Conservation (phyloP, 1,140 invertebrate genomes). For the Heliconius hermathena region DNA sequence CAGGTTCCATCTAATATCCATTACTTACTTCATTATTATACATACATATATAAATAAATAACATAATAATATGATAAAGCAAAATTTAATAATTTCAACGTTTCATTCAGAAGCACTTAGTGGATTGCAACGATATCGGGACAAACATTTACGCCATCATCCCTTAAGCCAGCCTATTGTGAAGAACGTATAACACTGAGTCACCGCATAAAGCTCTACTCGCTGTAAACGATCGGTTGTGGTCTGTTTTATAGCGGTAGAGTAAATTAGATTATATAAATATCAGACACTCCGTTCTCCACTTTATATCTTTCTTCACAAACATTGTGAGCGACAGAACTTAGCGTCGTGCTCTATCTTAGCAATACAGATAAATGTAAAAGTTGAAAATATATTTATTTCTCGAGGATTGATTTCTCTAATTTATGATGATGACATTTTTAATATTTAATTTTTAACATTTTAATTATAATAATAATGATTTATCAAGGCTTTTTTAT, state of each 20-base stretch:
- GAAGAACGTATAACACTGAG: slow-evolving; percentile 20
- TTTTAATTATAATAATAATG: no score
- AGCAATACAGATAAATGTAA: no score
- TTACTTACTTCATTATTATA: background rate
- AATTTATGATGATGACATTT: no score
- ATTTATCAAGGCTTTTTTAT: no score
- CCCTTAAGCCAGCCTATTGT: slow-evolving; percentile 22
- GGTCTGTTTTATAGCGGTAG: background rate
- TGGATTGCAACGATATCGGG: slow-evolving; percentile 18
- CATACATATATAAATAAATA: background rate
- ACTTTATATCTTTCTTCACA: no score
- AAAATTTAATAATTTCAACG: slow-evolving; percentile 7
- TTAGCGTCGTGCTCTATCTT: no score
- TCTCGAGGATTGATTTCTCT: no score
- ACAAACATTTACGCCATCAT: slow-evolving; percentile 21
- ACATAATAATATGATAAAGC: background rate
- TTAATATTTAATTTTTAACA: no score
- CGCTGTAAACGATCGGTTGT: slow-evolving; percentile 13
- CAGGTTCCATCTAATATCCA: no score
- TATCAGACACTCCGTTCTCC: no score
- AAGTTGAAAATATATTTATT: no score
- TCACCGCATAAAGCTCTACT: slow-evolving; percentile 22
- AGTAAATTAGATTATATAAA: background rate
- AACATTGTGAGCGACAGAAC: no score
- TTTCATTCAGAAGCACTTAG: slow-evolving; percentile 16